A percentile compares a stretch with the other conserved stretches of the same genome.
Conservation (phyloP, 2,888 invertebrate species). For the Brachypalpus laphriformis region DNA sequence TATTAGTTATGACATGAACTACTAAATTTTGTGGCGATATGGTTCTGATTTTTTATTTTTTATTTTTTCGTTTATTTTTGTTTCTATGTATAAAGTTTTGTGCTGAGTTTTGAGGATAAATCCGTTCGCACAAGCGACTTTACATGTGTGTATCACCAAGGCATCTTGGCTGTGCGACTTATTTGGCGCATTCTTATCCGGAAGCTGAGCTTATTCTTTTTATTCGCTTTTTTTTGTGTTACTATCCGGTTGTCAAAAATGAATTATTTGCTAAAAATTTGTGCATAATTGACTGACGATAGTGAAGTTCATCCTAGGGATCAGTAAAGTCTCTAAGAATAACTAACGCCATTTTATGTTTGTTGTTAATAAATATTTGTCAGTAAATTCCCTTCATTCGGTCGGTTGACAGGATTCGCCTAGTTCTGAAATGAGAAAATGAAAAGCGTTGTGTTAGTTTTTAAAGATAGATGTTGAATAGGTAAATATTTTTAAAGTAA, state of each 20-base stretch:
- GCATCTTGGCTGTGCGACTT: conserved; percentile 49
- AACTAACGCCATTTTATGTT: conserved; percentile 51
- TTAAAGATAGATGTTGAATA: not conserved
- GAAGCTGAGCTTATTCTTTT: conserved; percentile 1
- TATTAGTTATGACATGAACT: conserved; percentile 65
- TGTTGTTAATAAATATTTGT: not conserved
- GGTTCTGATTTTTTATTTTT: not conserved
- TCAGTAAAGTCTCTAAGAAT: conserved; percentile 51
- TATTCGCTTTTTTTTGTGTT: not conserved
- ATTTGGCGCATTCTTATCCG: conserved; percentile 27
- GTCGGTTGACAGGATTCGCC: conserved; percentile 9
- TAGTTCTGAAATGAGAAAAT: conserved; percentile 40
- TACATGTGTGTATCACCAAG: conserved; percentile 59
- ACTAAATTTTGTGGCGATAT: conserved; percentile 32
- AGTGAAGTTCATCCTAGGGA: conserved; percentile 55
- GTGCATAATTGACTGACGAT: conserved; percentile 63
- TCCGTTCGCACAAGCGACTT: conserved; percentile 53
- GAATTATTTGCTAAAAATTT: conserved; percentile 33
- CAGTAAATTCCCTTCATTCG: conserved; percentile 43
- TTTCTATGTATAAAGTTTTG: conserved; percentile 10
- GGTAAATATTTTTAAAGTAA: no score
- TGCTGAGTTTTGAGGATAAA: conserved; percentile 14
- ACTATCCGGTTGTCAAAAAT: conserved; percentile 23
- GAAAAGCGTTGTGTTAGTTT: not conserved
- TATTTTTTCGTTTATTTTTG: not conserved